Conservation (phyloP, 2,888 invertebrate species). For the Seira ritae region DNA sequence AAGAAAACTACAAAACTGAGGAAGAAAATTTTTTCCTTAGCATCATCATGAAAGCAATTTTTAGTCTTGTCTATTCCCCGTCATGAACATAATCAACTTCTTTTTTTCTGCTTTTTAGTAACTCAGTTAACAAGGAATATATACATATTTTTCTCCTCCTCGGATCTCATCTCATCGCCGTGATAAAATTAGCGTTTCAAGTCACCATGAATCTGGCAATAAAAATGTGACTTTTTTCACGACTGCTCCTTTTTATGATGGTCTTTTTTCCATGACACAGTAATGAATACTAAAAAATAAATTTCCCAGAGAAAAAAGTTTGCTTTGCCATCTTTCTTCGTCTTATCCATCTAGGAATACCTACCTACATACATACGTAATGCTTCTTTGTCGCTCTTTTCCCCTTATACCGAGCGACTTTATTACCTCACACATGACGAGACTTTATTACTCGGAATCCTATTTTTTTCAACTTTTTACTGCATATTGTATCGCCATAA, state of each 20-base stretch:
- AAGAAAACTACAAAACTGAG: too few relatives aligned
- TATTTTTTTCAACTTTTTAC: conserved; percentile 46
- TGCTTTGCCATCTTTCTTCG: neutral
- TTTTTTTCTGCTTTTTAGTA: neutral
- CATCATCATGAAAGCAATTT: neutral
- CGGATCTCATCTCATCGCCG: neutral
- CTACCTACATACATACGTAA: too few relatives aligned
- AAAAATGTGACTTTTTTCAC: conserved; percentile 2
- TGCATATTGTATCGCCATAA: conserved; percentile 48
- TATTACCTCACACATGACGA: conserved; percentile 28
- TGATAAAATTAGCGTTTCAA: conserved; percentile 11
- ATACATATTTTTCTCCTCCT: neutral
- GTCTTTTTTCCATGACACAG: neutral
- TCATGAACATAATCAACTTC: neutral
- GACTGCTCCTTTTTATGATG: neutral
- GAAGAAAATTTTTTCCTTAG: neutral
- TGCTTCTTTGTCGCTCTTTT: neutral
- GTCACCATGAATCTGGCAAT: neutral
- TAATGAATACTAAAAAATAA: conserved; percentile 4
- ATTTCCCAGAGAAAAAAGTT: neutral
- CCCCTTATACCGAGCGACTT: neutral
- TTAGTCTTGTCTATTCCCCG: neutral
- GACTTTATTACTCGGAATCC: conserved; percentile 38
- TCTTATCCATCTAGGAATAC: too few relatives aligned
- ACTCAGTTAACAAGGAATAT: neutral